Base-by-base conservation (phyloP, 2,797 vertebrate species). In the Oryzias sinensis region DNA sequence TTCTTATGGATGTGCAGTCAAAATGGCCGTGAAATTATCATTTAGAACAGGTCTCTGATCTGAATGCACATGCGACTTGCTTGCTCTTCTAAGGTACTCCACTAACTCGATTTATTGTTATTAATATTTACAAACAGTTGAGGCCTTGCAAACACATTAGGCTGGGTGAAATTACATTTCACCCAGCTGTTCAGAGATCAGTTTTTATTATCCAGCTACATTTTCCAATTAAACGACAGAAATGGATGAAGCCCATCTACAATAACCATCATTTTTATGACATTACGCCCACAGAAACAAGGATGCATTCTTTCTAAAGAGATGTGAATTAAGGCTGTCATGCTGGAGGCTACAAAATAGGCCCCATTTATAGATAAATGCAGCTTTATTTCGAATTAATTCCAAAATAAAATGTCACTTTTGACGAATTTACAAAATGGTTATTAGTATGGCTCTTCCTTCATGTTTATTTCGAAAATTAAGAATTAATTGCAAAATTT, bases 21-120 rank as follows among this genome's bases (percentile, higher is more conserved):
- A 90, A 87, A 89, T 76, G 70, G 72, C 85, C 82, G 78, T 89
- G 88, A 88, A 91, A 91, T 89, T 85, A 85, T 81, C 80, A 90
- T 90, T 90, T 90, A 86, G 79, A 90, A 78, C 5, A 65, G 64
- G 76, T 68, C 74, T 59, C 65, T 79, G 79, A 83, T 87, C 73
- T 76, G 77, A 86, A 82, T 82, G 76, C 81, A 74, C 77, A 82
- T 76, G 33, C 25, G 5, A 65, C 77, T 63, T 18, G 65, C 74
- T 69, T 2, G 60, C 66, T 82, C 79, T 87, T 84, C 80, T 74
- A 75, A 83, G 79, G 84, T 84, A 75, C 77, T 81, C 74, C 1
- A 63, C 87, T 90, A 90, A 91, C 87, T 89, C 84, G 83, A 91
- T 92, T 88, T 88, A 89, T 87, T 83, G 82, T 91, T 90, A 89